Evolutionary conservation across 2,113 vertebrate genomes (phyloP), one percentile per base, ranked within the genome.

Genomic region (Pseudolaguvia tuberculata): DNA sequence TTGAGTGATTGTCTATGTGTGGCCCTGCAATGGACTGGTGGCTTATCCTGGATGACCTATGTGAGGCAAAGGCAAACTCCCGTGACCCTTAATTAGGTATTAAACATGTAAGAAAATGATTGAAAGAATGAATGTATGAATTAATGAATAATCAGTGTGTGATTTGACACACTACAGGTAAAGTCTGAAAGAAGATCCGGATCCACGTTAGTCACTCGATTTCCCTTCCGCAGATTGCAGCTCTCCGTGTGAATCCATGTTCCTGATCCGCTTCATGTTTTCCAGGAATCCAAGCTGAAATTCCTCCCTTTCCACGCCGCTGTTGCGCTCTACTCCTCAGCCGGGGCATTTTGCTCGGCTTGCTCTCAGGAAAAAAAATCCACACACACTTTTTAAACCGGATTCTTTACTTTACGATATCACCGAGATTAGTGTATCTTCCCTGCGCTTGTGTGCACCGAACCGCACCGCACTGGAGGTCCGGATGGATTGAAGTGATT

Each of bases 401-500:
- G 75, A 70, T 42, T 12, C 11, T 61, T 2, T 35, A n/a, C 29
- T 48, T 42, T n/a, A 13, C 21, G 25, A 1, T 61, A 1, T 21
- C 11, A 10, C 23, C 11, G 14, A 35, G 17, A 21, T 55, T 5
- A 6, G 23, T 18, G 15, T 52, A 11, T 1, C 1, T 5, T 58
- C 0, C 29, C 9, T 17, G 11, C 47, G 20, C 8, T 0, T 51
- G 20, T 59, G 20, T 51, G 59, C n/a, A 66, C 62, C 67, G 71
- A 74, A 79, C 77, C 76, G 82, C 78, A 76, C 80, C 80, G 82
- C 83, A 35, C 31, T 6, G 31, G 31, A 75, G 75, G 83, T 72
- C 79, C 83, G 78, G 58, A 90, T 92, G 91, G 91, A 91, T 90
- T 91, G 89, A 90, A 86, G 84, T 79, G 66, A 77, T 80, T 62